Base-by-base conservation (phyloP, 2,888 invertebrate species). In the Ceramica pisi region DNA sequence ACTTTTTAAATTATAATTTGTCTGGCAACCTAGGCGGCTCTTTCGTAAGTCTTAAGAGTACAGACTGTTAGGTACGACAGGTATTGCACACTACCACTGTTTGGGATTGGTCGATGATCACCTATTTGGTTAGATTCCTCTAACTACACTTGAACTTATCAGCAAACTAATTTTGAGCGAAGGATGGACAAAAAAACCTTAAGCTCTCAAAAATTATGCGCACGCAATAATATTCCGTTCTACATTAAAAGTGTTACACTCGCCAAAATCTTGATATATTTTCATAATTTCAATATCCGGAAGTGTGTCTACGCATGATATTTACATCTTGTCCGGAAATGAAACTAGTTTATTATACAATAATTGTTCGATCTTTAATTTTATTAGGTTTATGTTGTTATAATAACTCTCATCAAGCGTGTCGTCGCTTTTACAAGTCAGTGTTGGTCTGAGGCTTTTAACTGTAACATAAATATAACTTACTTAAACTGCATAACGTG, bases 311-410 rank as follows among this genome's bases (percentile, higher is more conserved):
- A 53, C 50, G 35, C 51, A 80, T 66, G 14, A 19, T 53, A 48
- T 53, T 48, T 35, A 50, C 16, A 53, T 55, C 8, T 61, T 21
- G 55, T 12, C 56, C 61, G 53, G 68, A 75, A 80, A 75, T 48
- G 14, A 38, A 80, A 68, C 81, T 26, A 75, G 61, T 61, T 61
- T 3, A 10, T 78, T 80, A 67, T 21, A 44, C 21, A 73, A 68
- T 64, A 26, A 14, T 50, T 51, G 12, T 19, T 48, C 2, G 2
- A 53, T 65, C 48, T 48, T 57, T 38, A 38, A 62, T 46, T 44
- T 48, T 9, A n/a, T 0, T 10, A 48, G 48, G n/a, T n/a, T n/a
- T 48, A 48, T 48, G n/a, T n/a, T 48, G 19, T 51, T 35, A 63
- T 53, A 44, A 63, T 53, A 44, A 55, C 12, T 55, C 14, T 59